These are phyloP conservation scores for Parotocinclus haroldoi DNA, from an alignment of 2,797 vertebrate genomes.

Conservation along the genomic window DNA sequence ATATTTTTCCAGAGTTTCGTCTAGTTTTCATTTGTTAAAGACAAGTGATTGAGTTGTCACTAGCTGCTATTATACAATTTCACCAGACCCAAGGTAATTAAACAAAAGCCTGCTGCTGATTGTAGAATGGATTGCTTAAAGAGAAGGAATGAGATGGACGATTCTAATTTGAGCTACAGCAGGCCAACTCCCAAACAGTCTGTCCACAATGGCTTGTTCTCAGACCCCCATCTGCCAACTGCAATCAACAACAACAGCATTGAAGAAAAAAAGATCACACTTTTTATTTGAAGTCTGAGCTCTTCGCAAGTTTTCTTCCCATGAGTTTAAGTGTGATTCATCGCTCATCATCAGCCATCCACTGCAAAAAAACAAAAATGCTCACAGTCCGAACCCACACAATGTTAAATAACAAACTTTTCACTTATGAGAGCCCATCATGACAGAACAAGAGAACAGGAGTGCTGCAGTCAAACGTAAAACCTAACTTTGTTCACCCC, in stretches of 20 bases:
- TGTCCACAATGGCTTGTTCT: conserved; percentile 32
- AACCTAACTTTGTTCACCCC: no score
- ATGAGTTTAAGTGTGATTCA: conserved; percentile 37
- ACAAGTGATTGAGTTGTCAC: not conserved
- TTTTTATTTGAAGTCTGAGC: conserved; percentile 44
- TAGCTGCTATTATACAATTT: not conserved
- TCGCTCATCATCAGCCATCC: conserved; percentile 33
- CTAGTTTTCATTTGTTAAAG: not conserved
- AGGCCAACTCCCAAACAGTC: conserved; percentile 36
- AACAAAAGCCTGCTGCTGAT: not conserved
- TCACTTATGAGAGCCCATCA: conserved; percentile 30
- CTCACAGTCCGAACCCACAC: conserved; percentile 37
- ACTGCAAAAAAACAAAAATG: conserved; percentile 30
- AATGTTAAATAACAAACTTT: conserved; percentile 35
- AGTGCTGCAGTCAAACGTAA: conserved; percentile 38
- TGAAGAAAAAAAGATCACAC: conserved; percentile 24
- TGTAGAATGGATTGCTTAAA: conserved; percentile 3
- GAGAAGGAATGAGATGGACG: conserved; percentile 14
- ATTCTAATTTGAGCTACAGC: conserved; percentile 30
- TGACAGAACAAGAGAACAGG: conserved; percentile 42
- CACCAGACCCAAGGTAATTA: conserved; percentile 3
- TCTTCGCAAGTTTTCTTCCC: conserved; percentile 39
- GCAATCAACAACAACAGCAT: conserved; percentile 32
- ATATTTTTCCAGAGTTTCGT: not conserved
- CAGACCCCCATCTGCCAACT: conserved; percentile 41